phyloP scores from a whole-genome alignment of 2,113 vertebrate genomes.

The Siphamia tubifer region DNA sequence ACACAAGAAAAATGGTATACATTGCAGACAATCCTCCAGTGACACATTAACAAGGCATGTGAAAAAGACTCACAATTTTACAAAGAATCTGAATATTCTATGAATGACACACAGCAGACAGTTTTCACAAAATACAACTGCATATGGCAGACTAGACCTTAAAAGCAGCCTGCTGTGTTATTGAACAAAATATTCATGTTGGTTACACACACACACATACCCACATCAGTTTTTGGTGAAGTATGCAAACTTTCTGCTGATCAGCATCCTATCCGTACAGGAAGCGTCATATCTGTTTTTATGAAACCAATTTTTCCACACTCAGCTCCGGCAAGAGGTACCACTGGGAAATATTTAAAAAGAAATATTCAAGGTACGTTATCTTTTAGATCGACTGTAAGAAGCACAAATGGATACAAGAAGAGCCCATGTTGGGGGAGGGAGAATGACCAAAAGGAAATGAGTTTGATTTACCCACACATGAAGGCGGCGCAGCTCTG shows the following conservation, averaged over 20 bases:
- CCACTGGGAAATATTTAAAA: neutral
- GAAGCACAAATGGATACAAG: neutral
- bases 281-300: conserved; percentile 33
- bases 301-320: conserved; percentile 21
- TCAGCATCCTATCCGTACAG: conserved; percentile 39
- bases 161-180: too few species aligned
- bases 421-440: rapidly evolving
- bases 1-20: neutral
- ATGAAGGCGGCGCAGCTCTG: neutral
- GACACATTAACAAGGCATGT: too few species aligned
- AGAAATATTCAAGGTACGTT: neutral
- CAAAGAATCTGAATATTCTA: too few species aligned
- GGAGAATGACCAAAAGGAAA: neutral
- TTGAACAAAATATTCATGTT: too few species aligned
- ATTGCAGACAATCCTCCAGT: too few species aligned
- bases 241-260: conserved; percentile 49
- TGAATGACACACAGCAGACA: too few species aligned
- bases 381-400: conserved; percentile 8
- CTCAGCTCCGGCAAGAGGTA: conserved; percentile 1
- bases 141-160: too few species aligned
- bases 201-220: neutral
- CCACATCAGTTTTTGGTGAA: neutral
- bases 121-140: too few species aligned
- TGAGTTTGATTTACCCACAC: neutral
- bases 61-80: too few species aligned